A percentile compares a stretch with the other conserved stretches of the same genome.
phyloP scores from a whole-genome alignment of 2,888 invertebrate genomes.

The Athripsodes cinereus region DNA sequence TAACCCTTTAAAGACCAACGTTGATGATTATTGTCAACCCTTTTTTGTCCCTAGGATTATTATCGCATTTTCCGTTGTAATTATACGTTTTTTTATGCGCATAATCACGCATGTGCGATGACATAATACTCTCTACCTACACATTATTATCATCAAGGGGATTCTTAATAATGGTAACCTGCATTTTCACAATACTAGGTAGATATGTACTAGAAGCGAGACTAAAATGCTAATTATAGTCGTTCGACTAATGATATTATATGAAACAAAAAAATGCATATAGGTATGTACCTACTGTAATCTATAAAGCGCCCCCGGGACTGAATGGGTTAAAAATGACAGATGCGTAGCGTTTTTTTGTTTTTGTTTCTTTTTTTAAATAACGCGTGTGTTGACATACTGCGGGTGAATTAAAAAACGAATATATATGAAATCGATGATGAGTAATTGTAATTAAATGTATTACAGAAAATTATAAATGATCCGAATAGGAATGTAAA shows the following conservation, averaged over 20 bases:
- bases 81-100: constrained; percentile 19
- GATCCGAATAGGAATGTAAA: neutral
- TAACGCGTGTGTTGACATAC: constrained; percentile 2
- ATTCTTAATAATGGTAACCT: neutral
- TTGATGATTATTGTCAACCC: neutral
- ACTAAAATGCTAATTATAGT: constrained; percentile 25
- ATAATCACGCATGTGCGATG: constrained; percentile 11
- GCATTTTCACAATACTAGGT: neutral
- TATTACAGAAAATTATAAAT: neutral
- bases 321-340: neutral
- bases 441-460: neutral
- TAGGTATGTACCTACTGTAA: no score
- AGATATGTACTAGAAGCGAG: constrained; percentile 3
- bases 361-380: constrained; percentile 2
- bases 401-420: neutral
- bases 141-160: neutral
- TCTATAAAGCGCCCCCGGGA: neutral
- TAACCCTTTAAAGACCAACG: neutral
- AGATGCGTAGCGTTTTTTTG: neutral
- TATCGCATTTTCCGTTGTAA: constrained; percentile 23
- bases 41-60: constrained; percentile 13
- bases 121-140: neutral
- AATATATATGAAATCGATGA: no score
- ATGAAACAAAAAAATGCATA: constrained; percentile 22
- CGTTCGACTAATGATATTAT: constrained; percentile 21